Conservation (phyloP, 1,140 invertebrate species). For the Drosophila baimaii region DNA sequence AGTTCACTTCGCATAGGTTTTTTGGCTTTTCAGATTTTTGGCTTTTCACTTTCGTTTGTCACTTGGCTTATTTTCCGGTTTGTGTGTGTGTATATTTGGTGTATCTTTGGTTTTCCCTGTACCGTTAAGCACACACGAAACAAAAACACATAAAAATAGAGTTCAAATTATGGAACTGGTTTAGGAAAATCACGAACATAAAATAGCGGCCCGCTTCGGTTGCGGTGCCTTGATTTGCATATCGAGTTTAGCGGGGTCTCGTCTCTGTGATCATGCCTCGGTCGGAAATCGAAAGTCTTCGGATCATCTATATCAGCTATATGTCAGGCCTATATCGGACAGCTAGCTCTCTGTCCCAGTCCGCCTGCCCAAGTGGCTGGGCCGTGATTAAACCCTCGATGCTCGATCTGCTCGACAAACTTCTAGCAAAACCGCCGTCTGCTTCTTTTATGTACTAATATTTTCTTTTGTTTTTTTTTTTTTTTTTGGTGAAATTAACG, state of each 20-base stretch:
- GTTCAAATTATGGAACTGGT: slow-evolving; percentile 53
- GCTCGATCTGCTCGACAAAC: slow-evolving; percentile 55
- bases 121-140: slow-evolving; percentile 58
- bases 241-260: too few relatives aligned
- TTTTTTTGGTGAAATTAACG: slow-evolving; percentile 72
- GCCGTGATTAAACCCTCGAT: slow-evolving; percentile 32
- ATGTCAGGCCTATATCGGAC: slow-evolving; percentile 1
- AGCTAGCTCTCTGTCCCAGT: slow-evolving; percentile 22
- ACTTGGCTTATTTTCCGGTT: slow-evolving; percentile 49
- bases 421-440: slow-evolving; percentile 45
- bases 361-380: slow-evolving; percentile 26
- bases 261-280: slow-evolving; percentile 8
- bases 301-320: background rate
- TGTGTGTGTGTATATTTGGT: too few relatives aligned
- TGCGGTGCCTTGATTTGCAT: slow-evolving; percentile 44
- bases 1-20: slow-evolving; percentile 2
- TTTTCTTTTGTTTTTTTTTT: slow-evolving; percentile 13
- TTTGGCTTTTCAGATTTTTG: background rate
- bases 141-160: slow-evolving; percentile 5
- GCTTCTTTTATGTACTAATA: slow-evolving; percentile 18
- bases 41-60: slow-evolving; percentile 63
- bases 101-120: slow-evolving; percentile 61
- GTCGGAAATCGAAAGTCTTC: slow-evolving; percentile 44
- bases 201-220: slow-evolving; percentile 19
- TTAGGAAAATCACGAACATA: slow-evolving; percentile 62